Evolutionary conservation across 2,888 invertebrate genomes (phyloP).

Genomic region (Zele albiditarsus): DNA sequence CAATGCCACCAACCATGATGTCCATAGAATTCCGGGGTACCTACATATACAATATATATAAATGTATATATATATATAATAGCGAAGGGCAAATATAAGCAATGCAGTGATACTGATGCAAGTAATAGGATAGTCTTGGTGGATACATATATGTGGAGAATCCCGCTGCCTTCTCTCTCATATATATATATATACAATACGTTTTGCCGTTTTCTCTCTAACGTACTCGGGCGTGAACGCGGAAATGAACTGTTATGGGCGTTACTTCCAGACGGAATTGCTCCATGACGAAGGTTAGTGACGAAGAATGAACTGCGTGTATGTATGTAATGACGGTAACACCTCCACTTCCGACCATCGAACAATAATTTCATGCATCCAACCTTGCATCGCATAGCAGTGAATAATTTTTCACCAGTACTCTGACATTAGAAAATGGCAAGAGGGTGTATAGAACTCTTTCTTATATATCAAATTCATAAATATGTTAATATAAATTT

Average conservation of each 20-base stretch:
- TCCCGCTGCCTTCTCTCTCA: background rate
- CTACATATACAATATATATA: conserved; percentile 16
- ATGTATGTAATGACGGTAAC: background rate
- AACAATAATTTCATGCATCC: background rate
- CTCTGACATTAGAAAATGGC: too few relatives aligned
- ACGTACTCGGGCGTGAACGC: conserved; percentile 58
- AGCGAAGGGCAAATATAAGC: conserved; percentile 2
- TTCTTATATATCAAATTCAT: too few relatives aligned
- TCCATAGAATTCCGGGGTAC: conserved; percentile 11
- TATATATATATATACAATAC: conserved; percentile 14
- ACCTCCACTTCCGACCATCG: conserved; percentile 25
- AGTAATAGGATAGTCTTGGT: conserved; percentile 40
- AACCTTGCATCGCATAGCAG: background rate
- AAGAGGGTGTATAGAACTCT: too few relatives aligned
- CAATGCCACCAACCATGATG: conserved; percentile 44
- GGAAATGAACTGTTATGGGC: conserved; percentile 55
- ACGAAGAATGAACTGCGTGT: conserved; percentile 18
- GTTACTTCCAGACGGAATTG: conserved; percentile 48
- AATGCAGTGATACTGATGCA: conserved; percentile 34
- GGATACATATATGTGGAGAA: background rate
- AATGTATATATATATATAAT: conserved; percentile 22
- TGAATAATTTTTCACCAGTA: too few relatives aligned
- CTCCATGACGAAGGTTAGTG: conserved; percentile 38
- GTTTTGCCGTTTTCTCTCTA: conserved; percentile 45
- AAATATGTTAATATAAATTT: too few relatives aligned